Evolutionary conservation across 2,888 invertebrate species (phyloP).

Genomic region (Salticus scenicus): DNA sequence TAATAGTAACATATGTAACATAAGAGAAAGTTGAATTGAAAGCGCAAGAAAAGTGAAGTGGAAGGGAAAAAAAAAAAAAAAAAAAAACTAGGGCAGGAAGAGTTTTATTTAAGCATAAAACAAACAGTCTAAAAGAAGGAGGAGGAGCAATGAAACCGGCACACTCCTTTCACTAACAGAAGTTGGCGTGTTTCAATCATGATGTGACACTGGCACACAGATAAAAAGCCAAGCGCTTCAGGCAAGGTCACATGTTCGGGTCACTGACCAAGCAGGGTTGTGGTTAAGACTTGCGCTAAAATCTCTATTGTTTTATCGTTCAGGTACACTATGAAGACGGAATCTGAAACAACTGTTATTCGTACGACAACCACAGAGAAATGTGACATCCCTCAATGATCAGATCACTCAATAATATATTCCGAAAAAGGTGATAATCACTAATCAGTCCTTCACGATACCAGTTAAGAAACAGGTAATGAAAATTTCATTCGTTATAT

Average conservation of each 20-base stretch:
- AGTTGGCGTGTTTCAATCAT: slow-evolving; percentile 43
- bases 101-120: background rate
- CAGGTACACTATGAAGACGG: background rate
- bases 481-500: too few species aligned
- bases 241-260: slow-evolving; percentile 61
- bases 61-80: background rate
- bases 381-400: background rate
- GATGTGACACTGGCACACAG: slow-evolving; percentile 65
- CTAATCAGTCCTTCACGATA: too few species aligned
- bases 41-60: too few species aligned
- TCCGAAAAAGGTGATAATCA: background rate
- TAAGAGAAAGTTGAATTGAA: too few species aligned
- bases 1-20: too few species aligned
- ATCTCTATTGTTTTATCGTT: background rate
- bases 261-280: slow-evolving; percentile 60
- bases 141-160: background rate
- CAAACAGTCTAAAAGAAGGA: background rate
- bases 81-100: background rate
- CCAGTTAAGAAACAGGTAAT: too few species aligned
- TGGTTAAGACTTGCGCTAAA: background rate
- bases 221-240: slow-evolving; percentile 20
- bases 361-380: background rate
- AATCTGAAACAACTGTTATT: background rate
- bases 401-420: too few species aligned
- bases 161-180: slow-evolving; percentile 4